These are phyloP conservation scores for Phrynocephalus versicolor DNA, from an alignment of 2,113 vertebrate species.

Conservation along the genomic window DNA sequence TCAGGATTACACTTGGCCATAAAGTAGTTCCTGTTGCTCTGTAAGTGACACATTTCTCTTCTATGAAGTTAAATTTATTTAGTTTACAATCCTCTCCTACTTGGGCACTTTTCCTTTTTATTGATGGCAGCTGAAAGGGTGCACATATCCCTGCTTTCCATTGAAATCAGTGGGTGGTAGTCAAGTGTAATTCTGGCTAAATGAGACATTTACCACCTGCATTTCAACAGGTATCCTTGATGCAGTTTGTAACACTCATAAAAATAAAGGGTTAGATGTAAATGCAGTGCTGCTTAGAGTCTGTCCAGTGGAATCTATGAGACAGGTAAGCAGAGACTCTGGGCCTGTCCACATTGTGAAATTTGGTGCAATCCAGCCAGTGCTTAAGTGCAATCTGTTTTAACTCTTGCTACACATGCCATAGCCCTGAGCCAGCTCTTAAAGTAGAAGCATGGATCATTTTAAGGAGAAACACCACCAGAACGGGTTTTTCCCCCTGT, in stretches of 20 bases:
- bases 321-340: no score
- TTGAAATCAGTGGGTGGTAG: background rate
- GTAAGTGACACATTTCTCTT: background rate
- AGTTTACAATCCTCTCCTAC: background rate
- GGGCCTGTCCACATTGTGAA: no score
- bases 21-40: slow-evolving; percentile 1
- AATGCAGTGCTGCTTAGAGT: background rate
- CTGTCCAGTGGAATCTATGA: background rate
- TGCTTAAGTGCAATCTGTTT: no score
- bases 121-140: background rate
- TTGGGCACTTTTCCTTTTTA: background rate
- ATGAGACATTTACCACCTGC: background rate
- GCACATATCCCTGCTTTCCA: background rate
- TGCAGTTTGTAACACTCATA: background rate
- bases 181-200: background rate
- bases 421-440: no score
- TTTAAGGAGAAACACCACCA: no score
- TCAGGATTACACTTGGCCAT: background rate
- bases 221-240: background rate
- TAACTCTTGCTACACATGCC: no score
- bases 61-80: background rate
- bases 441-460: no score
- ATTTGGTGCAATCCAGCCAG: no score
- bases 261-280: background rate
- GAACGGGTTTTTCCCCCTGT: no score